Conservation (phyloP, 2,113 vertebrate species). For the Cebidichthys violaceus region DNA sequence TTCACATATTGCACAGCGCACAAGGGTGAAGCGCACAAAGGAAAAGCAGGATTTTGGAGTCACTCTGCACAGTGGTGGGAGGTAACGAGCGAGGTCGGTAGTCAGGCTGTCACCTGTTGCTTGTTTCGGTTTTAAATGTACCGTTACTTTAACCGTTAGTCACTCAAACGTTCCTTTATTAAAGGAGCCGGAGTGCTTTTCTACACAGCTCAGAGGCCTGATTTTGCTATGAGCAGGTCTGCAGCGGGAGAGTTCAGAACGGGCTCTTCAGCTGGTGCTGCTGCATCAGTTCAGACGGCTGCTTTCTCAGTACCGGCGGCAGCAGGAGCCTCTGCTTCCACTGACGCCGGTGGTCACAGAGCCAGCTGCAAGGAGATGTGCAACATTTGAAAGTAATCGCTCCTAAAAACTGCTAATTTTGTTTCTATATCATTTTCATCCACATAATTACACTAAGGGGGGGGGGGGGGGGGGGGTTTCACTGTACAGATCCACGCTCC, state of each 20-base stretch:
- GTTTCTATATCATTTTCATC: neutral
- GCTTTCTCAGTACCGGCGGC: constrained; percentile 7
- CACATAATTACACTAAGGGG: neutral
- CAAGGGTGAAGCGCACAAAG: neutral
- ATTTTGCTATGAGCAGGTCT: constrained; percentile 12
- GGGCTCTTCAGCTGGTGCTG: constrained; percentile 12
- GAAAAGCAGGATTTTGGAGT: neutral
- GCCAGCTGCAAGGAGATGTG: neutral
- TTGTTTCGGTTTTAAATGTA: constrained; percentile 1
- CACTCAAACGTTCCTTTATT: neutral
- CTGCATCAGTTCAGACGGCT: constrained; percentile 1
- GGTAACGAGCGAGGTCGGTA: neutral
- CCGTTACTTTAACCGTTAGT: neutral
- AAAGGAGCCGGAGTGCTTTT: neutral
- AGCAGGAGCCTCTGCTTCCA: constrained; percentile 19
- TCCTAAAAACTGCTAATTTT: neutral
- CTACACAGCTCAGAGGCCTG: neutral
- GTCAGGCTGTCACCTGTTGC: neutral
- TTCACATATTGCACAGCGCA: neutral
- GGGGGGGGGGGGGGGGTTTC: no score
- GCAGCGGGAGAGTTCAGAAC: constrained; percentile 11
- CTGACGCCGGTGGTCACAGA: neutral
- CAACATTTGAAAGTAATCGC: neutral
- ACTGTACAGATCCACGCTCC: neutral
- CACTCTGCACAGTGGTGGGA: neutral